Evolutionary conservation across 2,888 invertebrate genomes (phyloP), one percentile per base, ranked within the genome.

Genomic region (Anthoptus insignis): DNA sequence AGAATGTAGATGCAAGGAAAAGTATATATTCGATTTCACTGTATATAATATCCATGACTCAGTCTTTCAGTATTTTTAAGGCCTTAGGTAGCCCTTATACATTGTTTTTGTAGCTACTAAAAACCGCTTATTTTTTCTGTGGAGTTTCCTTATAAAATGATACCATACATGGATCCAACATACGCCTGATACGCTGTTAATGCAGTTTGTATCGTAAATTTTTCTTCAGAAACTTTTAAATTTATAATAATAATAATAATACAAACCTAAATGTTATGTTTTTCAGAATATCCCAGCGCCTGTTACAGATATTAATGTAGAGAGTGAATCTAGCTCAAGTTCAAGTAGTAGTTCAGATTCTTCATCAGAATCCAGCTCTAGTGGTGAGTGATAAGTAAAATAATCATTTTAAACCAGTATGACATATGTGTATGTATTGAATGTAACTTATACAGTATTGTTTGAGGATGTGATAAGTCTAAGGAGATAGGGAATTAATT

Each of bases 211-310:
- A 11, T n/a, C n/a, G n/a, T n/a, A n/a, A n/a, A n/a, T n/a, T n/a
- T n/a, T n/a, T n/a, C n/a, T n/a, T n/a, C n/a, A n/a, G n/a, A n/a
- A n/a, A n/a, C n/a, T n/a, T n/a, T n/a, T n/a, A n/a, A n/a, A n/a
- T n/a, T n/a, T n/a, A n/a, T n/a, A n/a, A n/a, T n/a, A n/a, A n/a
- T n/a, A n/a, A n/a, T n/a, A n/a, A n/a, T n/a, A n/a, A n/a, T n/a
- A n/a, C n/a, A n/a, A n/a, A n/a, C n/a, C n/a, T n/a, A n/a, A n/a
- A n/a, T n/a, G n/a, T 14, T 42, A 14, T 49, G 50, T 59, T 21
- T 78, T 81, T 6, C 79, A 93, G 93, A 91, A 91, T 76, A 83
- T 89, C 11, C 89, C 88, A 22, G 85, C 89, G 0, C 83, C 84
- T 0, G 77, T 86, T 24, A 81, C 88, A 3, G 88, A 90, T 69